phyloP scores from a whole-genome alignment of 2,797 vertebrate genomes.

The Siniperca undulata region DNA sequence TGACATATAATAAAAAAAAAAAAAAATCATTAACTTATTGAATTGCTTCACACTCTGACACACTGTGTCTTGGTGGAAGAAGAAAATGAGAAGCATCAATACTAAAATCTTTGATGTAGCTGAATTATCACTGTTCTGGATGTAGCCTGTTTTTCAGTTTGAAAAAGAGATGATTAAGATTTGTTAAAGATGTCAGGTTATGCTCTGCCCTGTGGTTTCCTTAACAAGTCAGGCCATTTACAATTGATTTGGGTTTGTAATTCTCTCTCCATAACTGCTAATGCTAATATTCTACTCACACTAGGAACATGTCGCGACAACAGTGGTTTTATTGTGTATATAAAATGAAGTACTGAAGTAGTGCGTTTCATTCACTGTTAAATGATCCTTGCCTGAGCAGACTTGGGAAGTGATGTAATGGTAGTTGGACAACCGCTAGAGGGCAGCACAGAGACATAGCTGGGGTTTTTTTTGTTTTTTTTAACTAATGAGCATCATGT shows the following conservation, averaged over 20 bases:
- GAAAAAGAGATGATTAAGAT: neutral
- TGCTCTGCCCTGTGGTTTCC: neutral
- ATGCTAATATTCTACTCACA: neutral
- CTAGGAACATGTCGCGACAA: neutral
- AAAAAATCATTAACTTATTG: neutral
- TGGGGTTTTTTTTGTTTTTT: neutral
- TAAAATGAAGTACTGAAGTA: neutral
- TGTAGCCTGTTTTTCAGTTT: neutral
- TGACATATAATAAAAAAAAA: neutral
- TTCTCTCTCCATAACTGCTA: neutral
- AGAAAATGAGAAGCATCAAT: neutral
- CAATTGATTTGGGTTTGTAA: neutral
- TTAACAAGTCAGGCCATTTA: neutral
- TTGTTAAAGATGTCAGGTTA: neutral
- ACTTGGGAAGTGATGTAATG: conserved; percentile 44
- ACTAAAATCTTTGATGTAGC: neutral
- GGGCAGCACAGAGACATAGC: conserved; percentile 34
- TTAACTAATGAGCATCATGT: conserved; percentile 9
- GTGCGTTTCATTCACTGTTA: neutral
- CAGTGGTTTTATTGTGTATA: neutral
- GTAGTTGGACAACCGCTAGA: conserved; percentile 19
- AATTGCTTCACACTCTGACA: neutral
- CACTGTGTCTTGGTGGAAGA: neutral
- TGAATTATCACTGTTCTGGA: neutral
- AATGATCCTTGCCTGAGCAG: conserved; percentile 12